Base-by-base conservation (phyloP, 2,113 vertebrate species). In the Sardina pilchardus region DNA sequence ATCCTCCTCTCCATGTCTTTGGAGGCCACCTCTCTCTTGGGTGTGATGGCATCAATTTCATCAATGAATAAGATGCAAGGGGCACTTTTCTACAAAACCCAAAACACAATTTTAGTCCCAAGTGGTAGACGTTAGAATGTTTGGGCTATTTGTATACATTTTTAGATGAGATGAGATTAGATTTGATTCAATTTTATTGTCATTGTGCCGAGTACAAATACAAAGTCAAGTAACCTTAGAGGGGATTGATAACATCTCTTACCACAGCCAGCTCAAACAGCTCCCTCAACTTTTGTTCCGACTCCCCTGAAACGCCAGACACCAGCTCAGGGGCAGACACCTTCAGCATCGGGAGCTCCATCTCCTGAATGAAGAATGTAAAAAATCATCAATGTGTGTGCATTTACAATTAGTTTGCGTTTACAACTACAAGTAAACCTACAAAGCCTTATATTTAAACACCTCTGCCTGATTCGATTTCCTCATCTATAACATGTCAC, bases 1-100 rank as follows among this genome's bases (percentile, higher is more conserved):
- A 99, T 99, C 89, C 98, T 96, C 45, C 97, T 92, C 92, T 99
- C 98, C 98, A 99, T 99, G 93, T 99, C 98, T 93, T 99, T 99
- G 0, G 98, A 99, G 0, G 98, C 98, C 30, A 97, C 94, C 92
- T 99, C 98, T 94, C 98, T 95, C 90, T 97, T 99, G 0, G 98
- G 98, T 0, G 98, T 98, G 90, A 99, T 99, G 3, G 97, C 96
- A 26, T 99, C 98, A 0, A 99, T 98, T 92, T 99, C 98, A 6
- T 99, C 98, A n/a, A 99, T 97, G 92, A 99, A 99, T 81, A 99
- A 90, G 90, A 99, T 95, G 89, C 98, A 99, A 0, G 98, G 98
- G 39, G 97, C 94, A 45, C 91, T 96, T 89, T 91, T 94, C 98
- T 96, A 87, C 39, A 83, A 12, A 42, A 2, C 42, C 9, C 6